Evolutionary conservation across 2,113 vertebrate species (phyloP).

Genomic region (Tragulus kanchil): DNA sequence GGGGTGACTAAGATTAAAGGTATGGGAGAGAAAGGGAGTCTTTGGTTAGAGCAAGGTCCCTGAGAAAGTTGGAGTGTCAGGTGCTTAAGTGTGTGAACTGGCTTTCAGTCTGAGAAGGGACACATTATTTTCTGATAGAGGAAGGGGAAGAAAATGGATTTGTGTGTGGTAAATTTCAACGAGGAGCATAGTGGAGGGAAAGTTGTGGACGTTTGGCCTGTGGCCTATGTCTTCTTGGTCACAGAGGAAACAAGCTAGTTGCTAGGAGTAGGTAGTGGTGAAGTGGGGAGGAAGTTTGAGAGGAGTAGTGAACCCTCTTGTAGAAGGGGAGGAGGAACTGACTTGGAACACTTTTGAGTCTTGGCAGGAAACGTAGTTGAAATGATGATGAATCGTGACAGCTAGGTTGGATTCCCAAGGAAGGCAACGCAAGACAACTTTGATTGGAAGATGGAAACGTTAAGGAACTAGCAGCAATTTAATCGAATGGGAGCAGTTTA

Average conservation of each 20-base stretch:
- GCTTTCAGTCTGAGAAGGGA: neutral
- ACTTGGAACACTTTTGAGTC: neutral
- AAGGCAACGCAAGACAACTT: constrained; percentile 1
- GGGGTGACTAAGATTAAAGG: neutral
- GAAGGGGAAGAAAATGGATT: neutral
- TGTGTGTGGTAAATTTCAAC: constrained; percentile 16
- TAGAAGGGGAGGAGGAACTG: neutral
- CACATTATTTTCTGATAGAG: neutral
- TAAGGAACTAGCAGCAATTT: neutral
- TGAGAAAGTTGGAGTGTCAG: constrained; percentile 36
- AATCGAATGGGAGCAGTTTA: neutral
- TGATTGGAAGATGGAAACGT: neutral
- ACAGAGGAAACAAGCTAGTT: constrained; percentile 4
- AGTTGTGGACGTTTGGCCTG: neutral
- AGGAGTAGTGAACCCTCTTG: constrained; percentile 12
- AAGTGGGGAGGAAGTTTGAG: neutral
- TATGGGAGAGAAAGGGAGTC: neutral
- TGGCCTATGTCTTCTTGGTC: neutral
- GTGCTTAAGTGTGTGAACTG: neutral
- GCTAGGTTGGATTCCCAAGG: neutral
- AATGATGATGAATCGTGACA: neutral
- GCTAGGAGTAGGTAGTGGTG: neutral
- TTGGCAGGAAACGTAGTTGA: constrained; percentile 30
- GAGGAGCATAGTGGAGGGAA: neutral
- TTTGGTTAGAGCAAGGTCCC: neutral